Conservation (phyloP, 2,888 invertebrate genomes). For the Agrypnus murinus region DNA sequence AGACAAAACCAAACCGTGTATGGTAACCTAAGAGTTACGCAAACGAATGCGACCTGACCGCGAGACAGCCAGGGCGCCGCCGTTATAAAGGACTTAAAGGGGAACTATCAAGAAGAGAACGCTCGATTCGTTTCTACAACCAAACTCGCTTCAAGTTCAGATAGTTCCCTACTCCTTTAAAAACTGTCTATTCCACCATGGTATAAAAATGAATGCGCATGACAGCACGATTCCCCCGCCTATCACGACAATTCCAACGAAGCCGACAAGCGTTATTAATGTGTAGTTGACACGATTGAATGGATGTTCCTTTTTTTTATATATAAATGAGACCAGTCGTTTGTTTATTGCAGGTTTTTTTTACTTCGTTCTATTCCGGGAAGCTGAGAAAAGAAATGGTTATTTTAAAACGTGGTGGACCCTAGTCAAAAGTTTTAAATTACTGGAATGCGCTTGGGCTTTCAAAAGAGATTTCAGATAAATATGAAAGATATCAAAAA, state of each 20-base stretch:
- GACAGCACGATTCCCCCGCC: conserved; percentile 38
- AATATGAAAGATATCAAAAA: too few species aligned
- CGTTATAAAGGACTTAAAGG: conserved; percentile 44
- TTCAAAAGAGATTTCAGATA: too few species aligned
- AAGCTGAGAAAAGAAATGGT: conserved; percentile 11
- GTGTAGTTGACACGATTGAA: conserved; percentile 51
- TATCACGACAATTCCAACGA: conserved; percentile 35
- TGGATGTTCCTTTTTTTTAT: conserved; percentile 31
- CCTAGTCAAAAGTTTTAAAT: too few species aligned
- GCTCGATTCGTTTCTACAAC: conserved; percentile 16
- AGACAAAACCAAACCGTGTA: background rate
- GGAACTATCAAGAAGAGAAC: conserved; percentile 36
- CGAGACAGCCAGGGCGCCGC: conserved; percentile 43
- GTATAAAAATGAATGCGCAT: conserved; percentile 36
- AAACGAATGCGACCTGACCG: conserved; percentile 43
- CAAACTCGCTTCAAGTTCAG: conserved; percentile 26
- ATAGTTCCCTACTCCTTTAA: conserved; percentile 34
- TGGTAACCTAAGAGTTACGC: conserved; percentile 26
- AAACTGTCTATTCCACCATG: conserved; percentile 24
- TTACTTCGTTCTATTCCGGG: conserved; percentile 6
- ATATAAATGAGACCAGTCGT: conserved; percentile 6
- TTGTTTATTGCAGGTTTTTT: conserved; percentile 8
- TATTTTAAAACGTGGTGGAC: background rate
- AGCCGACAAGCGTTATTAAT: conserved; percentile 52
- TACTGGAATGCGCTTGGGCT: too few species aligned